Conservation (phyloP, 2,113 vertebrate genomes). For the Trematomus loennbergii region DNA sequence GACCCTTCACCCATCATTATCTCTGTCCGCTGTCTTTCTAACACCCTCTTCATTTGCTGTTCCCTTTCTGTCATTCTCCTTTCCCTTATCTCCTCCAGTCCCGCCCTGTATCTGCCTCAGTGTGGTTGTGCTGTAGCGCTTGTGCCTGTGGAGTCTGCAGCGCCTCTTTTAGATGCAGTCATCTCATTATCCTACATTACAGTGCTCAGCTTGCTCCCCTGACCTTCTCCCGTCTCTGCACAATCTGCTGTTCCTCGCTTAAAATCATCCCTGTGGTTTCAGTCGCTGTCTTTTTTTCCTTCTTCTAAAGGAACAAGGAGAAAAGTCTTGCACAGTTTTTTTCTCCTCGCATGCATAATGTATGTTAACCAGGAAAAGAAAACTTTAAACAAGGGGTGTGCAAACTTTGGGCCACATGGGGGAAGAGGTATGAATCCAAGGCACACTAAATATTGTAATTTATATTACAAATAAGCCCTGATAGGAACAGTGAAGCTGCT, state of each 20-base stretch:
- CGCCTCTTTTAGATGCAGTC: slow-evolving; percentile 31
- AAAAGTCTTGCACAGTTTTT: not conserved
- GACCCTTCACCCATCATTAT: slow-evolving; percentile 54
- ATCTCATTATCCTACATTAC: slow-evolving; percentile 60
- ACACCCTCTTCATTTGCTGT: slow-evolving; percentile 32
- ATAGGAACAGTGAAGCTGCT: not conserved
- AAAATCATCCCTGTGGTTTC: not conserved
- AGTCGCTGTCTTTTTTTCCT: not conserved
- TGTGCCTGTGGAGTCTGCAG: slow-evolving; percentile 36
- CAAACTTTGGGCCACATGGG: not conserved
- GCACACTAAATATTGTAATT: not conserved
- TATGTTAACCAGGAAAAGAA: not conserved
- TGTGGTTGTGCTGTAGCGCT: slow-evolving; percentile 16
- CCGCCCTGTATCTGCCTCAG: not conserved
- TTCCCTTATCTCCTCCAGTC: slow-evolving; percentile 17
- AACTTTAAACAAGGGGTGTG: not conserved
- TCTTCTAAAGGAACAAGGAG: not conserved
- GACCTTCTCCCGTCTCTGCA: slow-evolving; percentile 40
- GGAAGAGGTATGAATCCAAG: not conserved
- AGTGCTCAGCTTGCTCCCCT: slow-evolving; percentile 26
- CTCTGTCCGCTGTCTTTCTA: slow-evolving; percentile 11
- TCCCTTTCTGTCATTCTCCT: slow-evolving; percentile 30
- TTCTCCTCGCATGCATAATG: not conserved
- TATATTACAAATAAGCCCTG: not conserved
- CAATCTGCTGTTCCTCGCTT: slow-evolving; percentile 46